Evolutionary conservation across 2,797 vertebrate genomes (phyloP).

Genomic region (Rhinatrema bivittatum): DNA sequence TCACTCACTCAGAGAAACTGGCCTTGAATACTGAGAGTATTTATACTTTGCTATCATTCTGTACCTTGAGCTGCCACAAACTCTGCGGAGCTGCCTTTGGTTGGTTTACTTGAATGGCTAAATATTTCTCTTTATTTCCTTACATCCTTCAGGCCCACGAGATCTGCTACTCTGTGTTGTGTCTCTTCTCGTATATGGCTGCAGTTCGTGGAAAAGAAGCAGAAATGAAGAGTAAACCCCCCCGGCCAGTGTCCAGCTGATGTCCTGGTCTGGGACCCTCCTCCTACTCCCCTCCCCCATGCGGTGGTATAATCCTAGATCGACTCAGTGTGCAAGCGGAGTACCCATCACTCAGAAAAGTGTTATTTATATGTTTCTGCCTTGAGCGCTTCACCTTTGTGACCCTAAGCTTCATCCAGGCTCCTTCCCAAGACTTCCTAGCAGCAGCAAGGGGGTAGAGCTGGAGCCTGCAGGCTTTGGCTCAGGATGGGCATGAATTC

Average conservation of each 20-base stretch:
- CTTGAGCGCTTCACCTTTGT: constrained; percentile 25
- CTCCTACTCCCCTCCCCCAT: constrained; percentile 1
- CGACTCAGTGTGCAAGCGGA: constrained; percentile 22
- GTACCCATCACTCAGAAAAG: constrained; percentile 19
- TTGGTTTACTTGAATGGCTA: no score
- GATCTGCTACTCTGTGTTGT: constrained; percentile 98
- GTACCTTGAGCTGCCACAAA: no score
- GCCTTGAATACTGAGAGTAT: no score
- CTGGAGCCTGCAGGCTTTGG: no score
- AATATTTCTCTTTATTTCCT: constrained; percentile 22
- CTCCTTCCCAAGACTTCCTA: constrained; percentile 8
- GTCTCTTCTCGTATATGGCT: constrained; percentile 98
- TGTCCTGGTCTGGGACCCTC: constrained; percentile 1
- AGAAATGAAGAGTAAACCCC: constrained; percentile 86
- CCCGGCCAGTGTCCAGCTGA: constrained; percentile 87
- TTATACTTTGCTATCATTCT: no score
- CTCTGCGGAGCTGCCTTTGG: no score
- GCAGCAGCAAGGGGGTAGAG: constrained; percentile 17
- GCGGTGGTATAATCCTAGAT: constrained; percentile 10
- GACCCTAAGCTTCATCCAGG: background rate
- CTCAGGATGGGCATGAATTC: no score
- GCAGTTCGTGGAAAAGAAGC: constrained; percentile 92
- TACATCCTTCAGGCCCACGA: constrained; percentile 78
- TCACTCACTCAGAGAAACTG: no score
- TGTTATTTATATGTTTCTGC: constrained; percentile 19